Conservation (phyloP, 2,888 invertebrate species). For the Limulus polyphemus region DNA sequence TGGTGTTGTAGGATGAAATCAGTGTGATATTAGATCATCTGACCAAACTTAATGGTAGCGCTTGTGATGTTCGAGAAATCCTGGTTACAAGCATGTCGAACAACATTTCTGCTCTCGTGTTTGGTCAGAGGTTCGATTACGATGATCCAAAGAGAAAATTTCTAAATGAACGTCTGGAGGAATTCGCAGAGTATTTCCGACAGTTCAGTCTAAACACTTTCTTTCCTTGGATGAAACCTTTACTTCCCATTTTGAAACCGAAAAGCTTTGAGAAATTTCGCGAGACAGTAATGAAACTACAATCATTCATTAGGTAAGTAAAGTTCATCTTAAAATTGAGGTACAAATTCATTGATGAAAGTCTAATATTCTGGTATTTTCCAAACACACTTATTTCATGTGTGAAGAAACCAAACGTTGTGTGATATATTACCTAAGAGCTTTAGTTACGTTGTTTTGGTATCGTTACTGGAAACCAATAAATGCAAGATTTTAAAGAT, state of each 20-base stretch:
- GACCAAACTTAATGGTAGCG: constrained; percentile 8
- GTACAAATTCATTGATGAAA: too few species aligned
- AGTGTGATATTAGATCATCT: constrained; percentile 17
- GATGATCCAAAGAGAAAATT: constrained; percentile 20
- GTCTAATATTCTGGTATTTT: too few species aligned
- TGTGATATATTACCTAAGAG: too few species aligned
- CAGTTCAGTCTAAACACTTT: constrained; percentile 18
- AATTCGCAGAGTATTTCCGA: constrained; percentile 18
- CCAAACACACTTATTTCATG: too few species aligned
- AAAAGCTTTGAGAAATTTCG: constrained; percentile 18
- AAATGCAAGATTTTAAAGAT: too few species aligned
- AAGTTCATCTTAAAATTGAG: too few species aligned
- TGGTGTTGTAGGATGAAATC: constrained; percentile 20
- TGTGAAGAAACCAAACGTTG: too few species aligned
- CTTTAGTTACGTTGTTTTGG: too few species aligned
- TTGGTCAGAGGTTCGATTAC: constrained; percentile 25
- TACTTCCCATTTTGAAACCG: constrained; percentile 15
- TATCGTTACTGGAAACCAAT: too few species aligned
- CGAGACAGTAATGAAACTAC: constrained; percentile 12
- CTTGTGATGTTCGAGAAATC: constrained; percentile 9
- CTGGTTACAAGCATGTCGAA: constrained; percentile 25
- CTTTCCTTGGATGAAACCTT: constrained; percentile 15
- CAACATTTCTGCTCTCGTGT: constrained; percentile 26
- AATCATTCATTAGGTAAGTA: too few species aligned
- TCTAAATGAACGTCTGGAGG: constrained; percentile 13